Conservation (phyloP, 2,888 invertebrate genomes). For the Latrodectus hesperus region DNA sequence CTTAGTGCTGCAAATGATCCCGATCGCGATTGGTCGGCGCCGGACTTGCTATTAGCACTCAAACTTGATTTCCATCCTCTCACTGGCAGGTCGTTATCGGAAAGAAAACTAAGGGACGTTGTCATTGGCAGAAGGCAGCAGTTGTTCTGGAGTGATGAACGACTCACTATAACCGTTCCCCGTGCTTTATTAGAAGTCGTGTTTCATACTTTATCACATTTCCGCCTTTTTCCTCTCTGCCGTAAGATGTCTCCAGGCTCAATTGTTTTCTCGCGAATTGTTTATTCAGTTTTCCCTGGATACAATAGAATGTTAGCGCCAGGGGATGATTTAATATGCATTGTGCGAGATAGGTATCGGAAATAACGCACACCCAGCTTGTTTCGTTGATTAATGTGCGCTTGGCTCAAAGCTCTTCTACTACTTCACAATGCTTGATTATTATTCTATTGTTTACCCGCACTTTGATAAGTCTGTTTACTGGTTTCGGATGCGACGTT, state of each 20-base stretch:
- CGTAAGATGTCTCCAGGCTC: background rate
- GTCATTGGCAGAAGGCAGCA: conserved; percentile 55
- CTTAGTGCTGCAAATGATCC: conserved; percentile 41
- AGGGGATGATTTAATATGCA: background rate
- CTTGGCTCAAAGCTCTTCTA: too few species aligned
- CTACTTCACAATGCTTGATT: too few species aligned
- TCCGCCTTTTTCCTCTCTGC: background rate
- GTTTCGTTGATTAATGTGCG: too few species aligned
- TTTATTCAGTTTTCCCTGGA: conserved; percentile 1
- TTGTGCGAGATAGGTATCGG: background rate
- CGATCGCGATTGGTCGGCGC: conserved; percentile 28
- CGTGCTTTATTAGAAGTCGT: conserved; percentile 55
- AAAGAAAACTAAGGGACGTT: conserved; percentile 13
- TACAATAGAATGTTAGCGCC: background rate
- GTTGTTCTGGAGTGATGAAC: conserved; percentile 48
- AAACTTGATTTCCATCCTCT: conserved; percentile 52
- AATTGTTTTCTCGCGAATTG: background rate
- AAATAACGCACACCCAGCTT: too few species aligned
- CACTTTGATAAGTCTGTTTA: too few species aligned
- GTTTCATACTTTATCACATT: conserved; percentile 45
- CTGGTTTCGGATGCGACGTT: too few species aligned
- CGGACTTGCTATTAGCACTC: conserved; percentile 33
- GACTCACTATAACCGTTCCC: conserved; percentile 28
- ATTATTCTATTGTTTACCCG: too few species aligned
- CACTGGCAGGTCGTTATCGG: conserved; percentile 53